These are phyloP conservation scores for Apodemus sylvaticus DNA, from an alignment of 2,113 vertebrate genomes.

Conservation along the genomic window DNA sequence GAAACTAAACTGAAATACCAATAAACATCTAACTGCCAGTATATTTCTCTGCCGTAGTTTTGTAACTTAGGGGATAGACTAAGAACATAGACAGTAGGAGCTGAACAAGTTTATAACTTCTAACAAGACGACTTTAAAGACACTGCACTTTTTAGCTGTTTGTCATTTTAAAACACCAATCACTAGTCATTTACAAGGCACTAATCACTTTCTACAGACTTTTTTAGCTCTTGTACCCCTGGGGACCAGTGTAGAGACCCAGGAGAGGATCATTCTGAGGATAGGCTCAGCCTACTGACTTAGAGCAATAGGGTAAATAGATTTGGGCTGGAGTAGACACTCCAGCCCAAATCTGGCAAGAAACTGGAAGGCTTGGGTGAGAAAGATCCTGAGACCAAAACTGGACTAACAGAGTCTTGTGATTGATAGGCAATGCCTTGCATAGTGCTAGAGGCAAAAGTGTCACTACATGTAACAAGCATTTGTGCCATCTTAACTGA, in stretches of 20 bases:
- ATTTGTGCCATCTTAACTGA: not conserved
- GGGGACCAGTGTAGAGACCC: not conserved
- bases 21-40: constrained; percentile 31
- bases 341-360: not conserved
- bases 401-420: not conserved
- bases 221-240: constrained; percentile 20
- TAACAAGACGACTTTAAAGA: not conserved
- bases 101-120: not conserved
- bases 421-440: not conserved
- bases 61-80: not conserved
- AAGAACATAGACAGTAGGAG: not conserved
- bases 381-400: constrained; percentile 1
- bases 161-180: constrained; percentile 7
- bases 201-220: not conserved
- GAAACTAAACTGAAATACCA: not conserved
- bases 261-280: not conserved
- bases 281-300: not conserved
- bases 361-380: not conserved
- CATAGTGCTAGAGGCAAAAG: not conserved
- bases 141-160: not conserved
- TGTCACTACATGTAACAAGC: not conserved
- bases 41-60: not conserved
- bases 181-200: not conserved
- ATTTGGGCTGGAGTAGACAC: not conserved
- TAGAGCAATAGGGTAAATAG: not conserved